phyloP scores from a whole-genome alignment of 2,113 vertebrate species.

The Lepisosteus osseus region DNA sequence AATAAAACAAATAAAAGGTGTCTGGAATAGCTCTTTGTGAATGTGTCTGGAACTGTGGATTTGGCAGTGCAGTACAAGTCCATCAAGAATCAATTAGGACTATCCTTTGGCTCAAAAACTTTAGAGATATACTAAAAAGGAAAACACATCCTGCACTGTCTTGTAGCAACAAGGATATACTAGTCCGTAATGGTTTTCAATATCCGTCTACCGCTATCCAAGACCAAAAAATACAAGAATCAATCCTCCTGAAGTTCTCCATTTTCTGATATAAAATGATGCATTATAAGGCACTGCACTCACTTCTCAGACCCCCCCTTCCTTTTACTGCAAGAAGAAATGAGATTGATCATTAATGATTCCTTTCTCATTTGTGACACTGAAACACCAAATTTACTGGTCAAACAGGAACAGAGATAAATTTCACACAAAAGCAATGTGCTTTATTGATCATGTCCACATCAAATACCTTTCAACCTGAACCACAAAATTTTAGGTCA shows the following conservation, averaged over 20 bases:
- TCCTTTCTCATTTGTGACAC: conserved; percentile 52
- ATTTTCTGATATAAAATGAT: no score
- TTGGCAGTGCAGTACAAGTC: no score
- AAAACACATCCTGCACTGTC: not conserved
- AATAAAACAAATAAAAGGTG: not conserved
- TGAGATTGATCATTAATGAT: conserved; percentile 23
- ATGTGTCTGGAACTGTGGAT: no score
- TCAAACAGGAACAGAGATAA: conserved; percentile 26
- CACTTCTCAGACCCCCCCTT: conserved; percentile 2
- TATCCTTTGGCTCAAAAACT: no score
- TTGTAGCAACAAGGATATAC: not conserved
- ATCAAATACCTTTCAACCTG: conserved; percentile 30
- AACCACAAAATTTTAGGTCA: conserved; percentile 32
- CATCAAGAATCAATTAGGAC: no score
- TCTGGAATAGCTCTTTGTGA: not conserved
- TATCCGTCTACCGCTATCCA: not conserved
- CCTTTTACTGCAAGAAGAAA: conserved; percentile 24
- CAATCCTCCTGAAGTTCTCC: not conserved
- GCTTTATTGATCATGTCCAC: conserved; percentile 52
- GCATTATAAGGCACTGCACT: not conserved
- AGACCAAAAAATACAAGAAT: not conserved
- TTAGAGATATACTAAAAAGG: not conserved
- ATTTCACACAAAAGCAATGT: conserved; percentile 24
- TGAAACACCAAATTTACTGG: conserved; percentile 39
- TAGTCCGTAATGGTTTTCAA: not conserved